Evolutionary conservation across 2,797 vertebrate genomes (phyloP), one percentile per base, ranked within the genome.

Genomic region (Amazona ochrocephala): DNA sequence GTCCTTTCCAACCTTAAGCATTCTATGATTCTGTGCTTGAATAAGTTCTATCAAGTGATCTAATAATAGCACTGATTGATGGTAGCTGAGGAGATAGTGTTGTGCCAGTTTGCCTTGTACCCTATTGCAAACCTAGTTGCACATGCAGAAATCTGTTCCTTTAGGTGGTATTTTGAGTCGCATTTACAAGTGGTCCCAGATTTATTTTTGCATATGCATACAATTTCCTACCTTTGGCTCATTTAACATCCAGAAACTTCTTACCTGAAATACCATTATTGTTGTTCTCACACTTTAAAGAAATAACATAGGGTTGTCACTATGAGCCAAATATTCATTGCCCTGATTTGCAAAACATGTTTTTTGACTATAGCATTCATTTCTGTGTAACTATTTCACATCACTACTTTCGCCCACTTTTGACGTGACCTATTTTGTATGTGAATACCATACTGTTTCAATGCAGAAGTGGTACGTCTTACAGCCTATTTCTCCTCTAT

Each of bases 401-500:
- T 34, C 0, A 0, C 20, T 48, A 0, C 15, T 37, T 58, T 53
- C 29, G 74, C 27, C 44, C 5, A 0, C 24, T 62, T 48, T 19
- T 48, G 58, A 41, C 0, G 0, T 84, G 62, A 45, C 64, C 64
- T 60, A 1, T n/a, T 7, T 9, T 62, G 2, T 11, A 9, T 0
- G 8, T 78, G 30, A 19, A 3, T 16, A 7, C 24, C 18, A 3
- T 47, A 30, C 24, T 9, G 19, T 14, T 84, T 60, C 16, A 2
- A 10, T 44, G 60, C 44, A 67, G 64, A 60, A 65, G 19, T 27
- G 10, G 8, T 39, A 10, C 1, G 2, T 27, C 73, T 65, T 11
- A 26, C 44, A 60, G 68, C 29, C 56, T 12, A 0, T 45, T 77
- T 74, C 12, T 82, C 13, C 18, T 26, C 53, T 74, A 11, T 19